These are phyloP conservation scores for Carassius carassius DNA, from an alignment of 2,113 vertebrate species.

Conservation along the genomic window DNA sequence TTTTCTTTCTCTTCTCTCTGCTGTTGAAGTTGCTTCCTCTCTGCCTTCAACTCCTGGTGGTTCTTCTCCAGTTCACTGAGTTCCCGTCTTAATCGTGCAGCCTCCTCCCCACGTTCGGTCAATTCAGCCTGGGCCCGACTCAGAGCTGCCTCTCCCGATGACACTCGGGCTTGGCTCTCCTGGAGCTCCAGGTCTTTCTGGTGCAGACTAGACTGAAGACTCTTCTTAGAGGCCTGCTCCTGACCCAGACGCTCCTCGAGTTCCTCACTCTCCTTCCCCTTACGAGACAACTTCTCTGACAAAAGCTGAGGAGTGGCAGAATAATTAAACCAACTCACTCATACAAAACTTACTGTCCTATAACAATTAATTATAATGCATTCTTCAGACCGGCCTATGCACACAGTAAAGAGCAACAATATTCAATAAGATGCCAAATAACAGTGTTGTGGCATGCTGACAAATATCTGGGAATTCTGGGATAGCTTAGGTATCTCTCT, in stretches of 20 bases:
- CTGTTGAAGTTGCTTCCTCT: constrained; percentile 92
- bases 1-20: constrained; percentile 93
- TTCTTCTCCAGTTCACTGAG: constrained; percentile 85
- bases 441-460: background rate
- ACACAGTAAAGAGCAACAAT: background rate
- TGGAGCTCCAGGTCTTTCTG: constrained; percentile 88
- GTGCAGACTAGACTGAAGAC: constrained; percentile 80
- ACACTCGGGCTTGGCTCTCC: constrained; percentile 83
- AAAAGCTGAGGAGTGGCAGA: constrained; percentile 73
- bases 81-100: constrained; percentile 84
- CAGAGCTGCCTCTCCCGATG: constrained; percentile 79
- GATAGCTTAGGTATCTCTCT: constrained; percentile 11
- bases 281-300: constrained; percentile 82
- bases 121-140: constrained; percentile 82
- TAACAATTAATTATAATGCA: background rate
- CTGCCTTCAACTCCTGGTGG: constrained; percentile 87
- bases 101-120: constrained; percentile 79
- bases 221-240: constrained; percentile 83
- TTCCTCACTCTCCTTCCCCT: constrained; percentile 81
- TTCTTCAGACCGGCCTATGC: background rate
- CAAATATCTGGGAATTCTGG: constrained; percentile 1
- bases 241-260: constrained; percentile 81
- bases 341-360: background rate
- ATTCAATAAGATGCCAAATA: background rate
- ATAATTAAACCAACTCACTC: background rate